A percentile compares a stretch with the other conserved stretches of the same genome.
Evolutionary conservation across 2,888 invertebrate species (phyloP).

Genomic region (Sepioteuthis lessoniana): DNA sequence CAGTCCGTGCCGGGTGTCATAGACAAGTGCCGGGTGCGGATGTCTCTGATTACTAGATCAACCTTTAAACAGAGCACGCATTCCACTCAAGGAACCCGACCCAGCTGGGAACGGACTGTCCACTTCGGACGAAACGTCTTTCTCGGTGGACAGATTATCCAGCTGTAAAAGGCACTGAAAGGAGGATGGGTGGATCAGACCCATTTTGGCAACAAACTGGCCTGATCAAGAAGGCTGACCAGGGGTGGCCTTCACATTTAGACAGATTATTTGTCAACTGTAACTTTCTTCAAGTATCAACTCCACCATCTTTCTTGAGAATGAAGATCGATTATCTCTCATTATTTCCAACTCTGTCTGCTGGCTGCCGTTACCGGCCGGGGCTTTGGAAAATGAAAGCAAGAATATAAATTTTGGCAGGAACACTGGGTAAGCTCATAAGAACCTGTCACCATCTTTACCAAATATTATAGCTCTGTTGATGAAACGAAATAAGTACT

Average conservation of each 20-base stretch:
- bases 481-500: too few species aligned
- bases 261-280: constrained; percentile 4
- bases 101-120: neutral
- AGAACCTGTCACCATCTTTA: neutral
- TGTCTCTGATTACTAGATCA: too few species aligned
- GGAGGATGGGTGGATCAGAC: neutral
- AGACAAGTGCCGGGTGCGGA: neutral
- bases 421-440: neutral
- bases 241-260: neutral
- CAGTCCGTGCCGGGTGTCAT: neutral
- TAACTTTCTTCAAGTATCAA: neutral
- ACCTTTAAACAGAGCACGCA: neutral
- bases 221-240: neutral
- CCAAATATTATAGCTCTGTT: neutral
- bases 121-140: neutral
- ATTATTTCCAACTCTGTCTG: constrained; percentile 2
- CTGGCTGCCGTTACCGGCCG: neutral
- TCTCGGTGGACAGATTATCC: neutral
- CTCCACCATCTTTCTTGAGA: neutral
- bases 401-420: neutral
- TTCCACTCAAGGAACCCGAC: neutral
- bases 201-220: constrained; percentile 7
- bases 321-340: neutral
- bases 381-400: neutral
- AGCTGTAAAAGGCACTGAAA: constrained; percentile 21